A percentile compares a stretch with the other conserved stretches of the same genome.
phyloP scores from a whole-genome alignment of 2,113 vertebrate species.

The Sphyrna mokarran region DNA sequence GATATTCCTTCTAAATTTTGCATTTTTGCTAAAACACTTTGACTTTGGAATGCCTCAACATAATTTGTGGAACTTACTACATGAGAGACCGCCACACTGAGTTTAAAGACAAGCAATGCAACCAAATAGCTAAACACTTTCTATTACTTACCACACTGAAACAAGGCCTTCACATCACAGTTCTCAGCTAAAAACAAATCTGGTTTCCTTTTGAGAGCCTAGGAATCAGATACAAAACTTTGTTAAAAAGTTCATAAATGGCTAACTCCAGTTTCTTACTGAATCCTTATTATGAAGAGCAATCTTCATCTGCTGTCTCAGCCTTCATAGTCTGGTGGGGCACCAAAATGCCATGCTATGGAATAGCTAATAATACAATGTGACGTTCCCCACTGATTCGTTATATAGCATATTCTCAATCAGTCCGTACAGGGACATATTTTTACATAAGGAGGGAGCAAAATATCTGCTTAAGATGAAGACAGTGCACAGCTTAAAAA shows the following conservation, averaged over 20 bases:
- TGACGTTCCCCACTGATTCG: neutral
- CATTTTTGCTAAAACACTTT: neutral
- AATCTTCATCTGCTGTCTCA: slow-evolving; percentile 4
- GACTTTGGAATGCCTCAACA: neutral
- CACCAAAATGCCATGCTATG: neutral
- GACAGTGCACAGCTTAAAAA: neutral
- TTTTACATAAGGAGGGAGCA: neutral
- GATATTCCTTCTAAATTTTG: neutral
- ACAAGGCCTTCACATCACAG: slow-evolving; percentile 92
- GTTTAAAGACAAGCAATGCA: neutral
- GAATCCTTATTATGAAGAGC: neutral
- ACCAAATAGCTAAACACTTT: neutral
- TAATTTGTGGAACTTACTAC: neutral
- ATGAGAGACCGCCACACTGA: neutral
- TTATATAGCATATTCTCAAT: neutral
- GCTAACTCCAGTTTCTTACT: neutral
- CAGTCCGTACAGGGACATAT: neutral
- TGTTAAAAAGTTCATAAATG: slow-evolving; percentile 13
- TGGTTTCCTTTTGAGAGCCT: slow-evolving; percentile 97
- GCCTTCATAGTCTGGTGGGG: neutral
- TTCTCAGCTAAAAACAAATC: slow-evolving; percentile 93
- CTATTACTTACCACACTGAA: slow-evolving; percentile 93
- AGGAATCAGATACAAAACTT: slow-evolving; percentile 67
- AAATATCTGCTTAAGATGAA: neutral
- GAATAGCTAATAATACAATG: neutral